Percentiles rank a stretch among this genome's conserved stretches.
phyloP scores from a whole-genome alignment of 2,113 vertebrate genomes.

The Antigone vipio region DNA sequence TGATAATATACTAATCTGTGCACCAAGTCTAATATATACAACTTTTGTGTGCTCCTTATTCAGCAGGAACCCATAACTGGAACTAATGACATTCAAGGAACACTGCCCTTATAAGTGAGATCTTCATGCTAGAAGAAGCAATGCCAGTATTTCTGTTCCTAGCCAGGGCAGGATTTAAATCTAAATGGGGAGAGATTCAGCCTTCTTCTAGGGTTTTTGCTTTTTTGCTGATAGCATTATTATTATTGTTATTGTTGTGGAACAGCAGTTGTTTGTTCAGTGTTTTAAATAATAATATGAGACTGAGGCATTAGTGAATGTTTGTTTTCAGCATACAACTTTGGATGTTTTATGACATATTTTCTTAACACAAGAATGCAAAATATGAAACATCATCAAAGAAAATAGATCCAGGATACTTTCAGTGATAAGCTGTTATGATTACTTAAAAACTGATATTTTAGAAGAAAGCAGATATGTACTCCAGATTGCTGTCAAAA shows the following conservation, averaged over 20 bases:
- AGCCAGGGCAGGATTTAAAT: slow-evolving; percentile 33
- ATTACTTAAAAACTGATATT: slow-evolving; percentile 31
- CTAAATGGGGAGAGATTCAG: not conserved
- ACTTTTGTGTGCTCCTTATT: slow-evolving; percentile 8
- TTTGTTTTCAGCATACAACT: slow-evolving; percentile 3
- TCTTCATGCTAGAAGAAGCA: slow-evolving; percentile 61
- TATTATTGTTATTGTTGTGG: not conserved
- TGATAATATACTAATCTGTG: slow-evolving; percentile 14
- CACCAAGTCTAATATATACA: slow-evolving; percentile 16
- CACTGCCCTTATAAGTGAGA: slow-evolving; percentile 37
- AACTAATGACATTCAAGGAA: slow-evolving; percentile 66
- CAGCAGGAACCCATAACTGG: slow-evolving; percentile 38
- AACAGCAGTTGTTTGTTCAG: slow-evolving; percentile 26
- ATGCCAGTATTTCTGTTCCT: slow-evolving; percentile 35
- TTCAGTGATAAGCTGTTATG: slow-evolving; percentile 31
- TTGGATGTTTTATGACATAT: slow-evolving; percentile 42
- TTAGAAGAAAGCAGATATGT: slow-evolving; percentile 37
- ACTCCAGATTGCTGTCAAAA: slow-evolving; percentile 57
- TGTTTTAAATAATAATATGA: slow-evolving; percentile 26
- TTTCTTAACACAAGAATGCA: not conserved
- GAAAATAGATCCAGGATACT: slow-evolving; percentile 38
- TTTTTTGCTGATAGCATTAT: not conserved
- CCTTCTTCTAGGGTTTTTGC: not conserved
- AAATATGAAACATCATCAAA: slow-evolving; percentile 16
- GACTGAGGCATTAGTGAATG: not conserved